phyloP scores from a whole-genome alignment of 1,140 invertebrate species.

The Rhynchophorus ferrugineus region DNA sequence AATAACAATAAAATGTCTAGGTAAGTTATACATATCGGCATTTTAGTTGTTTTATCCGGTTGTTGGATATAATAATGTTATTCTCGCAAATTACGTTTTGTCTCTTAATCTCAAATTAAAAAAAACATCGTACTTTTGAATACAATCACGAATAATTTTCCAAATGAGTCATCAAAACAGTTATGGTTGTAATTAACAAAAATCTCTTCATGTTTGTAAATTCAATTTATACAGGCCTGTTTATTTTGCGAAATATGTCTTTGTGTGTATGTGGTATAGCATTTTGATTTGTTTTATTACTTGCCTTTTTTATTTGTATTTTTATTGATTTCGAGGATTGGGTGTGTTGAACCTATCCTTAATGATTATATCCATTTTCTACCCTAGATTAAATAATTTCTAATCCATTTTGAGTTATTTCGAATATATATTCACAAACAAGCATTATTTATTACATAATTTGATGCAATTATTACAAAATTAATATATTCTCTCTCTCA shows the following conservation, averaged over 20 bases:
- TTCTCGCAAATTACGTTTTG: slow-evolving; percentile 7
- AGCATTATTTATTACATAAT: not conserved
- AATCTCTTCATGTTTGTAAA: slow-evolving; percentile 2
- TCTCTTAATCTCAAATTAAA: slow-evolving; percentile 4
- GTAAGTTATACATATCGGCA: slow-evolving; percentile 14
- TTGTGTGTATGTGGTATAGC: too few species aligned
- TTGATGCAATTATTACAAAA: not conserved
- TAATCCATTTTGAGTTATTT: slow-evolving; percentile 20
- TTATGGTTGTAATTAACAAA: too few species aligned
- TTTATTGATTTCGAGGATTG: slow-evolving; percentile 30
- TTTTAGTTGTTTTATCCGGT: slow-evolving; percentile 12
- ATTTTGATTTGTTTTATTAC: slow-evolving; percentile 14
- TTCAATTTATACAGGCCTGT: slow-evolving; percentile 4
- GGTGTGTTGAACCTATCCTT: slow-evolving; percentile 32
- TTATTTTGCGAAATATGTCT: slow-evolving; percentile 8
- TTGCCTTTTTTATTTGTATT: slow-evolving; percentile 22
- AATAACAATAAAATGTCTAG: slow-evolving; percentile 31
- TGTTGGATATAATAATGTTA: slow-evolving; percentile 5
- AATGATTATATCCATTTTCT: slow-evolving; percentile 23
- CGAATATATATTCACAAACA: not conserved
- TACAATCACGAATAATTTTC: not conserved
- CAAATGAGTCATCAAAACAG: not conserved
- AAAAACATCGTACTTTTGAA: not conserved
- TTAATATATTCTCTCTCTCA: not conserved
- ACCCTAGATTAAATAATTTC: slow-evolving; percentile 12